Conservation (phyloP, 2,113 vertebrate genomes). For the Thunnus maccoyii region DNA sequence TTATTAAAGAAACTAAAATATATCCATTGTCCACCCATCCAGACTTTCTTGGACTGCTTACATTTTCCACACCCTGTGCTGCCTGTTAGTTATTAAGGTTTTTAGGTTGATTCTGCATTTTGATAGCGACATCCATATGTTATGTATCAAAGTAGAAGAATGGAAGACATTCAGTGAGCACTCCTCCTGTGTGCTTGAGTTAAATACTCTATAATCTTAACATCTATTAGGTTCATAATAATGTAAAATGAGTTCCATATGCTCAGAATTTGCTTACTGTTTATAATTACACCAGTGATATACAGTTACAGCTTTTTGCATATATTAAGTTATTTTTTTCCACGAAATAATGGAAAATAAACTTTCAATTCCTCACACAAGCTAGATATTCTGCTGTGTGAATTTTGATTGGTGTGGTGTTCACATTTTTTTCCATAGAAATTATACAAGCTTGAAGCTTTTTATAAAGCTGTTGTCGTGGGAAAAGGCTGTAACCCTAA, state of each 20-base stretch:
- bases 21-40: too few species aligned
- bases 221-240: not conserved
- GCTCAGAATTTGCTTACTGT: not conserved
- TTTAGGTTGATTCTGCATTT: not conserved
- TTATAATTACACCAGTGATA: not conserved
- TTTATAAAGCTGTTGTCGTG: not conserved
- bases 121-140: not conserved
- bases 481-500: not conserved
- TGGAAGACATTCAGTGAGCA: too few species aligned
- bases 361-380: too few species aligned
- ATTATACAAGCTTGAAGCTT: too few species aligned
- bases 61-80: not conserved
- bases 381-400: too few species aligned
- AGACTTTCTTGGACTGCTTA: too few species aligned
- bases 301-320: not conserved
- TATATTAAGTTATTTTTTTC: too few species aligned
- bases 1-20: too few species aligned
- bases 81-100: constrained; percentile 3
- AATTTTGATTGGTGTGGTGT: not conserved
- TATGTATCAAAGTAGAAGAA: not conserved
- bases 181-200: too few species aligned
- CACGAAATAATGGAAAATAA: too few species aligned
- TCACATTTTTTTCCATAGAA: too few species aligned
- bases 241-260: not conserved
- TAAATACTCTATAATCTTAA: not conserved